Conservation (phyloP, 2,113 vertebrate species). For the Tetraodon nigroviridis region DNA sequence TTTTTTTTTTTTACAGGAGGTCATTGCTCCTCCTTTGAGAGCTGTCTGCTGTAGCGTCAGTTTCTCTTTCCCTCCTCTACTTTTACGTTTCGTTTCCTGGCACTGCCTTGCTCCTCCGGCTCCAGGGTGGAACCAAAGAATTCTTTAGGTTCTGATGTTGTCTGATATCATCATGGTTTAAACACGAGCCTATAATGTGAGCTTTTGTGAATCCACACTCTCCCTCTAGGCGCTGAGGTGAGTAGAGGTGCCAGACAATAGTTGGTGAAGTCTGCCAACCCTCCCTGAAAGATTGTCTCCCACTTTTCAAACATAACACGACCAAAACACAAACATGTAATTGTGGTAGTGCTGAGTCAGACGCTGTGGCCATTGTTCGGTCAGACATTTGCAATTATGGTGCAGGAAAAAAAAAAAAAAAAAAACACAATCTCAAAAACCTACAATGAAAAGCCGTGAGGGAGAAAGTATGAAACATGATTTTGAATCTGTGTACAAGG, state of each 20-base stretch:
- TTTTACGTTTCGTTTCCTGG: slow-evolving; percentile 31
- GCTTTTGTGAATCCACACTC: slow-evolving; percentile 49
- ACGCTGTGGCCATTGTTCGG: slow-evolving; percentile 48
- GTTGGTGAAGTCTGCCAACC: slow-evolving; percentile 53
- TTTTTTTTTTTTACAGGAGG: slow-evolving; percentile 15
- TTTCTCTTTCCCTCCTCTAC: slow-evolving; percentile 3
- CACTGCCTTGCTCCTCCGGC: slow-evolving; percentile 16
- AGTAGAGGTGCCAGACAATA: slow-evolving; percentile 57
- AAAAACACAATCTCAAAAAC: slow-evolving; percentile 18
- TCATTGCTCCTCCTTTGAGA: not conserved
- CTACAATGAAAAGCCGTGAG: not conserved
- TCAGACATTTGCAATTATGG: slow-evolving; percentile 40
- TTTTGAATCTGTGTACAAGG: not conserved
- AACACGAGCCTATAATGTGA: slow-evolving; percentile 46
- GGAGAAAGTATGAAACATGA: not conserved
- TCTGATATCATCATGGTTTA: slow-evolving; percentile 32
- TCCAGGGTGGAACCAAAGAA: slow-evolving; percentile 44
- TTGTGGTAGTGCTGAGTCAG: slow-evolving; percentile 66
- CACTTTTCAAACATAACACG: slow-evolving; percentile 45
- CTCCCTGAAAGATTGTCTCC: slow-evolving; percentile 29
- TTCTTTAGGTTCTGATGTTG: slow-evolving; percentile 12
- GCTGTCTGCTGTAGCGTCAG: no score
- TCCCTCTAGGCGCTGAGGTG: slow-evolving; percentile 42
- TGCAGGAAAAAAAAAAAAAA: slow-evolving; percentile 9
- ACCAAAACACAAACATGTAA: slow-evolving; percentile 65